A percentile compares a stretch with the other conserved stretches of the same genome.
Conservation (phyloP, 2,113 vertebrate species). For the Gymnarchus niloticus region DNA sequence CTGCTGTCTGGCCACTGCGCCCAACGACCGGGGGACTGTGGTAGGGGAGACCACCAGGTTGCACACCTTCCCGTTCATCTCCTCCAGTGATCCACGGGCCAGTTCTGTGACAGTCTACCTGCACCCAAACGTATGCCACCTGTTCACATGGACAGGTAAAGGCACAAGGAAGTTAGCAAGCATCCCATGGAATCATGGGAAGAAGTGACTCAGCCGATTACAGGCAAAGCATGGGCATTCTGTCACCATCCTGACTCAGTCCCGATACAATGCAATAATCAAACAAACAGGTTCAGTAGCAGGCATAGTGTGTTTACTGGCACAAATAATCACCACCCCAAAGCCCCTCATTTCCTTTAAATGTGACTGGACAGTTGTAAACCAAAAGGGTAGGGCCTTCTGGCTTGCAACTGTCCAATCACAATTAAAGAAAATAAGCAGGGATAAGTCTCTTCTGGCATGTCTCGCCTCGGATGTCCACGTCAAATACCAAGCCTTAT, state of each 20-base stretch:
- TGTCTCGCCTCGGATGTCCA: too few species aligned
- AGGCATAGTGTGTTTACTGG: background rate
- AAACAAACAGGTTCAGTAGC: background rate
- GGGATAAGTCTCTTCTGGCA: too few species aligned
- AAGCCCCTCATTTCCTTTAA: background rate
- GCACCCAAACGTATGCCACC: background rate
- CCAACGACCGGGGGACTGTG: constrained; percentile 48
- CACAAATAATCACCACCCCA: background rate
- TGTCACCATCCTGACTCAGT: background rate
- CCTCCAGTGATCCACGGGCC: background rate
- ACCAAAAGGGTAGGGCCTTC: constrained; percentile 17
- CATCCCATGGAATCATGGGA: background rate
- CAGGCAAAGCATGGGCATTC: background rate
- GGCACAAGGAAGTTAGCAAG: background rate
- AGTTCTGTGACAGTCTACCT: background rate
- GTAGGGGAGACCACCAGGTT: constrained; percentile 62
- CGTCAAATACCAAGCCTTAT: too few species aligned
- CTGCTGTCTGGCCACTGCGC: constrained; percentile 54
- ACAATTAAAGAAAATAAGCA: background rate
- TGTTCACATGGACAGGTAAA: background rate
- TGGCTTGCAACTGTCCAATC: background rate
- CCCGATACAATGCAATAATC: background rate
- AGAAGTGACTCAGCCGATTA: background rate
- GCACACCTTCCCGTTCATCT: constrained; percentile 63
- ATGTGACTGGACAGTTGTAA: background rate